phyloP scores from a whole-genome alignment of 2,888 invertebrate genomes.

The Noctuana brunneofusca region DNA sequence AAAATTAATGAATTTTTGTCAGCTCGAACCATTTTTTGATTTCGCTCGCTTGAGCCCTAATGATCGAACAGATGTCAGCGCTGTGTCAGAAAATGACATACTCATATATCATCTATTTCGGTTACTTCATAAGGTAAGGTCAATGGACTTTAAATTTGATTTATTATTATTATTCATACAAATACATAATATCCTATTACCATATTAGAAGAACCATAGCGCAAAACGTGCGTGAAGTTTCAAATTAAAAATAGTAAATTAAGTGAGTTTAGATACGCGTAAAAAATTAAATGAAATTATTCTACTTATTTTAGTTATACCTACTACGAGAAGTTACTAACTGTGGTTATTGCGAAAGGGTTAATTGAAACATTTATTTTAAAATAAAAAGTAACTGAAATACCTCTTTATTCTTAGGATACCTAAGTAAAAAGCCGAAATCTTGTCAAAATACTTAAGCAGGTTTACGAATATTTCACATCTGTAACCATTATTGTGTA shows the following conservation, averaged over 20 bases:
- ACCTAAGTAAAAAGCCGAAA: neutral
- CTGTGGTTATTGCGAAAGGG: too few species aligned
- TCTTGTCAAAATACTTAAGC: neutral
- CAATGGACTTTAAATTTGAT: slow-evolving; percentile 19
- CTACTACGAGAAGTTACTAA: too few species aligned
- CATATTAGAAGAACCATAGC: too few species aligned
- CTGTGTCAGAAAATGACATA: slow-evolving; percentile 30
- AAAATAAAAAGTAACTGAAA: too few species aligned
- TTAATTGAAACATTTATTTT: too few species aligned
- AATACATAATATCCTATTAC: neutral
- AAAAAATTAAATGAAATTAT: too few species aligned
- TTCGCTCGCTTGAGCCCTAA: slow-evolving; percentile 59
- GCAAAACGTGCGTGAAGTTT: too few species aligned
- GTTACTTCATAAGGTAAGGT: slow-evolving; percentile 38
- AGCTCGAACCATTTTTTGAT: slow-evolving; percentile 62
- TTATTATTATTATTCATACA: neutral
- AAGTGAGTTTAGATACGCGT: too few species aligned
- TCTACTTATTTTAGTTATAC: too few species aligned
- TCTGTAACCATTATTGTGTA: slow-evolving; percentile 37
- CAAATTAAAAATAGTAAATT: too few species aligned
- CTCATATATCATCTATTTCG: slow-evolving; percentile 49
- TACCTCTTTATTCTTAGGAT: neutral
- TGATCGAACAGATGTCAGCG: slow-evolving; percentile 72
- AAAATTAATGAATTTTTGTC: slow-evolving; percentile 73
- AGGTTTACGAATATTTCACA: neutral